Base-by-base conservation (phyloP, 1,140 invertebrate genomes). In the Trichonephila clavata region DNA sequence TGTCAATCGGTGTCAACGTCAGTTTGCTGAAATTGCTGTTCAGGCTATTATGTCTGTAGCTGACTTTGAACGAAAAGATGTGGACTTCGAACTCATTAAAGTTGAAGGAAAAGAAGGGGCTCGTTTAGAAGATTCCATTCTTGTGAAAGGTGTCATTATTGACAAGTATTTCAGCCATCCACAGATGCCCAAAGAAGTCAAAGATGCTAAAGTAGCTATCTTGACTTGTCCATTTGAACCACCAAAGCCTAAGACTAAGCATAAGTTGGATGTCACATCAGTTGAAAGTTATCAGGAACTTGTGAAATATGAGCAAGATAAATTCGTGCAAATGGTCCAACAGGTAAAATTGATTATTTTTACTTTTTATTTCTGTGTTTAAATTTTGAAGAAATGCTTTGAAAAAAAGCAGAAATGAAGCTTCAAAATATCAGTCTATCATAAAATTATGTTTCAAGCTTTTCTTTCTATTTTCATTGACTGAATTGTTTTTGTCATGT, bases 121-220 rank as follows among this genome's bases (percentile, higher is more conserved):
- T 13, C 97, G 98, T 94, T 97, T 99, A 95, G 99, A 99, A 96
- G 99, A 99, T 96, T 99, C 99, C 0, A 97, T 99, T 96, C 96
- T 99, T 60, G 98, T 99, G 20, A 98, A 98, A 94, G 99, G 99
- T 92, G 99, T 99, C 7, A 97, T 99, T 94, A 97, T 99, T 27
- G 99, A 99, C 95, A 99, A 99, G 96, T 99, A 99, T 94, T 98
- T 99, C 96, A 99, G 98, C 95, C 99, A 99, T 97, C 98, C 99
- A 87, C 99, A 99, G 96, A 99, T 99, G 99, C 99, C 99, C 2
- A 99, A 98, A 97, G 96, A 96, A 92, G 96, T 98, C 13, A 97
- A 97, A 96, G 97, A 99, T 96, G 99, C 98, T 0, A 99, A 99
- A 95, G 96, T 99, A 81, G 99, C 99, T 2, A 99, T 99, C 95